phyloP scores from a whole-genome alignment of 35 echinoderm and acorn worm genomes.

The Hemicentrotus pulcherrimus region DNA sequence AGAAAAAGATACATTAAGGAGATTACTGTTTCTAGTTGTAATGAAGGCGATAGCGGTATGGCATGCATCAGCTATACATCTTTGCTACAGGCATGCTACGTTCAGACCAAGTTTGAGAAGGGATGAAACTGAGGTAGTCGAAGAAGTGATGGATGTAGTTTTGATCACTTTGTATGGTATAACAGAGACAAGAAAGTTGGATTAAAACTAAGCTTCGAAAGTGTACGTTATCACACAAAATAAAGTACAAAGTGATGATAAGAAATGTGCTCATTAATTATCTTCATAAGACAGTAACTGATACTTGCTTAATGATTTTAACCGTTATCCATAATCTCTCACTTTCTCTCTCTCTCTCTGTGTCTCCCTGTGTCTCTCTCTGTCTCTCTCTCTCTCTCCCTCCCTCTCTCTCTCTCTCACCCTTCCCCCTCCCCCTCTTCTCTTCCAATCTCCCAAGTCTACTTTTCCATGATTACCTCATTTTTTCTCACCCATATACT shows the following conservation, averaged over 20 bases:
- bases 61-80: neutral
- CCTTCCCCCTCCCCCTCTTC: no score
- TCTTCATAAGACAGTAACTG: neutral
- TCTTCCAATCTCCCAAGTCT: no score
- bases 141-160: neutral
- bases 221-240: neutral
- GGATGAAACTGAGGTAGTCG: neutral
- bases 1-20: conserved; percentile 27
- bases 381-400: neutral
- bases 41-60: neutral
- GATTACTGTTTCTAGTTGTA: conserved; percentile 27
- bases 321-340: neutral
- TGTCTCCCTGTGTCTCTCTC: neutral
- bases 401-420: neutral
- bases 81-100: neutral
- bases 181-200: neutral
- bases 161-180: neutral
- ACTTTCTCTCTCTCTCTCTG: neutral
- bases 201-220: no score
- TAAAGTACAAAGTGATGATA: neutral
- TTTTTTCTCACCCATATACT: no score
- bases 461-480: no score
- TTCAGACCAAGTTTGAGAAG: neutral
- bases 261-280: neutral
- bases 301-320: no score